phyloP scores from a whole-genome alignment of 2,113 vertebrate species.

The Neogobius melanostomus region DNA sequence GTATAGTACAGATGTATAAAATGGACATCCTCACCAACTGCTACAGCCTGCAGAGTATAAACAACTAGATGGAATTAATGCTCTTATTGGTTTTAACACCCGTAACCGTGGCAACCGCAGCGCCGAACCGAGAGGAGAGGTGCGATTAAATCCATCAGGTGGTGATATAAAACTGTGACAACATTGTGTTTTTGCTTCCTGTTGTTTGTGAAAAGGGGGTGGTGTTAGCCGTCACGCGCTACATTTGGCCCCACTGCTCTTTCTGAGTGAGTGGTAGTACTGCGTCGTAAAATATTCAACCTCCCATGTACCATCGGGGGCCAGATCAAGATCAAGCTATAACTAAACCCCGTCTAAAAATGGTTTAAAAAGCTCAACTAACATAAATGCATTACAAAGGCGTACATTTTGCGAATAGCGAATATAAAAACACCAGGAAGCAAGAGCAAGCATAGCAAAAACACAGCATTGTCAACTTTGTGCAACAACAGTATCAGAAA shows the following conservation, averaged over 20 bases:
- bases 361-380: no score
- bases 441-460: no score
- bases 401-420: no score
- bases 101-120: constrained; percentile 17
- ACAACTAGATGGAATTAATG: constrained; percentile 26
- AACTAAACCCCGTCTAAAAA: no score
- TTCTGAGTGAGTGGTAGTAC: no score
- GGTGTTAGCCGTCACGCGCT: constrained; percentile 10
- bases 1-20: constrained; percentile 1
- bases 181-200: constrained; percentile 14
- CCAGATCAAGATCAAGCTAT: no score
- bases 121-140: neutral
- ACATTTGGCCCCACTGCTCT: constrained; percentile 23
- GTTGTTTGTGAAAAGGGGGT: constrained; percentile 3
- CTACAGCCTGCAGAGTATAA: constrained; percentile 10
- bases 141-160: constrained; percentile 17
- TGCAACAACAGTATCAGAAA: neutral
- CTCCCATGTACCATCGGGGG: no score
- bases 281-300: no score
- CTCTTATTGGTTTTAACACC: constrained; percentile 19
- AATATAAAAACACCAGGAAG: neutral
- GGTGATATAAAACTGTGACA: constrained; percentile 13
- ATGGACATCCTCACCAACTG: constrained; percentile 30
- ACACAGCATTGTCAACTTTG: neutral
- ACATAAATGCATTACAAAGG: no score